A percentile compares a stretch with the other conserved stretches of the same genome.
These are phyloP conservation scores for Vespertilio murinus DNA, from an alignment of 2,797 vertebrate genomes.

Conservation along the genomic window DNA sequence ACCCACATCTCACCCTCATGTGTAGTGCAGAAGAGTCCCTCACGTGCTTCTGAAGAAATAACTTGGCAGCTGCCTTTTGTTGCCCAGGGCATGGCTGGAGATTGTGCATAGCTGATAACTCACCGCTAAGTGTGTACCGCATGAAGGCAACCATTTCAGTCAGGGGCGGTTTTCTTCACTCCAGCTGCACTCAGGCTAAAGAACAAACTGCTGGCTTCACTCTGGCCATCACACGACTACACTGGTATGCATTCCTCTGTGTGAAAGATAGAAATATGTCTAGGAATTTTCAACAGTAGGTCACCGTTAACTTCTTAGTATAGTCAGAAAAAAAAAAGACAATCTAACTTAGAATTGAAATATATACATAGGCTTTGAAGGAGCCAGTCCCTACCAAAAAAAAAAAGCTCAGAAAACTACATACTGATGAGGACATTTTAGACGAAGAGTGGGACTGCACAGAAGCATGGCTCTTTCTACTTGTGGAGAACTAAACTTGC, in stretches of 20 bases:
- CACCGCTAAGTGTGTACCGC: neutral
- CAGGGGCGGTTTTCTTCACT: neutral
- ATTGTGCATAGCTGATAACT: constrained; percentile 1
- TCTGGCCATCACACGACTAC: neutral
- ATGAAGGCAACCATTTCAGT: constrained; percentile 13
- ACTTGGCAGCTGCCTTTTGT: neutral
- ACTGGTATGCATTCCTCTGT: neutral
- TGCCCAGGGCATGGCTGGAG: neutral
- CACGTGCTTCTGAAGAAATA: constrained; percentile 27
- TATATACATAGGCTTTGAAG: neutral
- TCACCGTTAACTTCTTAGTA: neutral
- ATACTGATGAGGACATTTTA: neutral
- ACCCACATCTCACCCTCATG: neutral
- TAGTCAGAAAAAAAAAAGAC: neutral
- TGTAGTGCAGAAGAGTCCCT: neutral
- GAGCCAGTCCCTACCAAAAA: neutral
- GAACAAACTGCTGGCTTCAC: neutral
- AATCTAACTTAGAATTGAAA: neutral
- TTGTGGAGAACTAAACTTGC: neutral
- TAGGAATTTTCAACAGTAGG: neutral
- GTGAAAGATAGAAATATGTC: neutral
- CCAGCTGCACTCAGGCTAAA: neutral
- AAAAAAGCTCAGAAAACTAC: neutral
- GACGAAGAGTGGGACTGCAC: neutral
- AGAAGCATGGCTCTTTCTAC: neutral